These are phyloP conservation scores for Chionodraco myersi DNA, from an alignment of 2,113 vertebrate genomes.

Conservation along the genomic window DNA sequence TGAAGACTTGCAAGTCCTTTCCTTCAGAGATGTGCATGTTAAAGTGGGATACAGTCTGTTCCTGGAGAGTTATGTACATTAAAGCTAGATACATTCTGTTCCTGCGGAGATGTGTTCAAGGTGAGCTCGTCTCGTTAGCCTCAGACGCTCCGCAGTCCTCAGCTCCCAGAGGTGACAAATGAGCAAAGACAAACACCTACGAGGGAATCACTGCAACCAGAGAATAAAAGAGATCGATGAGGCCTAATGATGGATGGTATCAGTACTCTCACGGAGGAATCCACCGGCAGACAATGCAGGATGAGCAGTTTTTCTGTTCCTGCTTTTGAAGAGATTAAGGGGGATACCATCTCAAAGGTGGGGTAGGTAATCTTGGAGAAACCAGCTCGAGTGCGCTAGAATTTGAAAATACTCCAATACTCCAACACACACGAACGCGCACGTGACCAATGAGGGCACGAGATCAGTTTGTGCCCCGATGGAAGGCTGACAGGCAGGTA, in stretches of 20 bases:
- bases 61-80: neutral
- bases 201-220: constrained; percentile 5
- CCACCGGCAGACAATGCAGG: too few species aligned
- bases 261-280: neutral
- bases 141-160: neutral
- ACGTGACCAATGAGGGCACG: too few species aligned
- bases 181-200: constrained; percentile 2
- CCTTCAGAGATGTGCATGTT: too few species aligned
- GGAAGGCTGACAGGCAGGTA: too few species aligned
- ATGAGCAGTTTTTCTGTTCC: neutral
- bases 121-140: constrained; percentile 68
- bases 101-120: constrained; percentile 47
- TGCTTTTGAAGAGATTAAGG: neutral
- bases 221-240: constrained; percentile 54
- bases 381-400: too few species aligned
- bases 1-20: too few species aligned
- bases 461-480: too few species aligned
- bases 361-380: too few species aligned
- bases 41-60: constrained; percentile 12
- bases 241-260: constrained; percentile 36
- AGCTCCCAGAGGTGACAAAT: constrained; percentile 44
- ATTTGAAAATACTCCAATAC: too few species aligned
- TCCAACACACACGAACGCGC: too few species aligned
- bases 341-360: neutral
- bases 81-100: too few species aligned